Evolutionary conservation across 2,888 invertebrate species (phyloP).

Genomic region (Rhagophthalmus giganteus): DNA sequence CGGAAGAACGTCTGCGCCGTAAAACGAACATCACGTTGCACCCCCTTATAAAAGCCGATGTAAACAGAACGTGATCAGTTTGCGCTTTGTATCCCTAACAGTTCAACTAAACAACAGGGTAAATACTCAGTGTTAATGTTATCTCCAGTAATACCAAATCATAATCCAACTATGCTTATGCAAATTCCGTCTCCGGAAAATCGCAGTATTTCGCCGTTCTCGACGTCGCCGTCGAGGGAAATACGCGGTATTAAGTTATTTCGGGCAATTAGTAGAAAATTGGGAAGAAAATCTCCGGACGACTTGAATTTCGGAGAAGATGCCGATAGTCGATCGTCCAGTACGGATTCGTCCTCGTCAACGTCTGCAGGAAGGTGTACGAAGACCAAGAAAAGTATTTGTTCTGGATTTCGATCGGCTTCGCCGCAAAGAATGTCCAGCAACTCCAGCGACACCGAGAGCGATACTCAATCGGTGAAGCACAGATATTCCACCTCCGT

Average conservation of each 20-base stretch:
- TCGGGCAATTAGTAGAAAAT: conserved; percentile 66
- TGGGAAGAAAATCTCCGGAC: conserved; percentile 60
- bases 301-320: conserved; percentile 56
- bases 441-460: conserved; percentile 65
- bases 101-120: conserved; percentile 15
- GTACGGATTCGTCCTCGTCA: conserved; percentile 53
- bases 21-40: conserved; percentile 42
- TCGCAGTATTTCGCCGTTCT: conserved; percentile 54
- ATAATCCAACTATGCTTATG: conserved; percentile 42
- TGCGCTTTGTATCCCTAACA: conserved; percentile 21
- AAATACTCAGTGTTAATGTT: conserved; percentile 16
- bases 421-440: conserved; percentile 59
- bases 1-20: conserved; percentile 38
- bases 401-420: conserved; percentile 47
- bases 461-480: conserved; percentile 59
- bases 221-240: conserved; percentile 61
- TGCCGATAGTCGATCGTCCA: conserved; percentile 57
- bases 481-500: conserved; percentile 57
- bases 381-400: conserved; percentile 40
- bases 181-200: conserved; percentile 40
- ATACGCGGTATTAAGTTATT: conserved; percentile 66
- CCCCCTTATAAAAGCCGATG: conserved; percentile 43
- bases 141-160: conserved; percentile 32
- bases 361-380: conserved; percentile 46
- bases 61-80: conserved; percentile 40